Percentiles rank a stretch among this genome's conserved stretches.
Evolutionary conservation across 1,140 invertebrate species (phyloP).

Genomic region (Telenomus remus): DNA sequence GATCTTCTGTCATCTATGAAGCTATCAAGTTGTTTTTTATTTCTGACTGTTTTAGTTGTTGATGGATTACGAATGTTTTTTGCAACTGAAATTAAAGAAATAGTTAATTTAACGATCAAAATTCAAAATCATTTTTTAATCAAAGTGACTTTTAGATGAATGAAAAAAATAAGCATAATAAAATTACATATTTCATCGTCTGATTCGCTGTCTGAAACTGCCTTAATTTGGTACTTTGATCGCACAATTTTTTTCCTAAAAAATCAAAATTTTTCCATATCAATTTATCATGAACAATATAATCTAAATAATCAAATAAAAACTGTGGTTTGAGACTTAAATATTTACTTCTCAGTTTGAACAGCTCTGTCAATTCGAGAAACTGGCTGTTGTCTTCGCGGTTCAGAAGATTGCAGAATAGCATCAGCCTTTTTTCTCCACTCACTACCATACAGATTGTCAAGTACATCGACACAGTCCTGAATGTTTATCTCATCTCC

Average conservation of each 20-base stretch:
- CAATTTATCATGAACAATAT: too few relatives aligned
- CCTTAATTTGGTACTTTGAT: conserved; percentile 19
- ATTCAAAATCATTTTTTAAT: too few relatives aligned
- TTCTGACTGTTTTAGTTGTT: conserved; percentile 22
- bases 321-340: too few relatives aligned
- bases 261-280: conserved; percentile 1
- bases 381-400: conserved; percentile 64
- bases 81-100: conserved; percentile 42
- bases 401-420: conserved; percentile 62
- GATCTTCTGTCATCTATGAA: conserved; percentile 65
- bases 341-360: conserved; percentile 62
- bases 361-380: conserved; percentile 52
- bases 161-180: conserved; percentile 41
- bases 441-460: conserved; percentile 74
- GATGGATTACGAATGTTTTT: conserved; percentile 32
- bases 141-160: not conserved
- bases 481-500: conserved; percentile 42
- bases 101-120: too few relatives aligned
- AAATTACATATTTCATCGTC: conserved; percentile 57
- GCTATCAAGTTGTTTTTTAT: conserved; percentile 42
- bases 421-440: conserved; percentile 72
- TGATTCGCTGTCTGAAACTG: conserved; percentile 53
- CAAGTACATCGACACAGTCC: conserved; percentile 73
- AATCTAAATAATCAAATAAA: too few relatives aligned
- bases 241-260: conserved; percentile 51